phyloP scores from a whole-genome alignment of 2,113 vertebrate genomes.

The Delphinus delphis region DNA sequence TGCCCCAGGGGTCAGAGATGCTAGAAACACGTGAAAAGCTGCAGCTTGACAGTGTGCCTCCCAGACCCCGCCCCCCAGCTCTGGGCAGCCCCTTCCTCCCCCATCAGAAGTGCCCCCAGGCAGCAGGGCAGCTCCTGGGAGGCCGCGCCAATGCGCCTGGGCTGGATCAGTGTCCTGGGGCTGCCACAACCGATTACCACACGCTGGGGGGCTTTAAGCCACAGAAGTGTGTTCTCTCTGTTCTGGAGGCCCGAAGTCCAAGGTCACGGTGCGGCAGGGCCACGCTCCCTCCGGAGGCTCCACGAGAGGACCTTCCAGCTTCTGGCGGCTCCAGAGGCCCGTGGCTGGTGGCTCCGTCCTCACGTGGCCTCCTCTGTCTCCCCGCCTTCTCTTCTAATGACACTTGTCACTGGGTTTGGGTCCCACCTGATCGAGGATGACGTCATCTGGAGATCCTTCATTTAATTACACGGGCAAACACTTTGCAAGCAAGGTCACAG shows the following conservation, averaged over 20 bases:
- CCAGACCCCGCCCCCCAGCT: accelerated
- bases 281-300: accelerated
- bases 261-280: accelerated
- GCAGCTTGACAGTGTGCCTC: accelerated
- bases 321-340: accelerated
- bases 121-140: accelerated
- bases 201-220: accelerated
- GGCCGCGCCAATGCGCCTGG: accelerated
- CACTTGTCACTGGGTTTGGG: accelerated
- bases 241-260: accelerated
- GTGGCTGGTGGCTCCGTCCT: no score
- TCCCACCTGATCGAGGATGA: accelerated
- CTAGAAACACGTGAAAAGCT: background rate
- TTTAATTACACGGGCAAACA: background rate
- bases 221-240: accelerated
- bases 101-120: accelerated
- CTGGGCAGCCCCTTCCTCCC: background rate
- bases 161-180: accelerated
- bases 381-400: background rate
- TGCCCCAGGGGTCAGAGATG: background rate
- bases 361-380: background rate
- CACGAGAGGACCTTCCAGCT: background rate
- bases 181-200: accelerated
- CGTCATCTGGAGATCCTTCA: background rate
- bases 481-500: no score